Evolutionary conservation across 2,113 vertebrate genomes (phyloP).

Genomic region (Neolamprologus variostigma): DNA sequence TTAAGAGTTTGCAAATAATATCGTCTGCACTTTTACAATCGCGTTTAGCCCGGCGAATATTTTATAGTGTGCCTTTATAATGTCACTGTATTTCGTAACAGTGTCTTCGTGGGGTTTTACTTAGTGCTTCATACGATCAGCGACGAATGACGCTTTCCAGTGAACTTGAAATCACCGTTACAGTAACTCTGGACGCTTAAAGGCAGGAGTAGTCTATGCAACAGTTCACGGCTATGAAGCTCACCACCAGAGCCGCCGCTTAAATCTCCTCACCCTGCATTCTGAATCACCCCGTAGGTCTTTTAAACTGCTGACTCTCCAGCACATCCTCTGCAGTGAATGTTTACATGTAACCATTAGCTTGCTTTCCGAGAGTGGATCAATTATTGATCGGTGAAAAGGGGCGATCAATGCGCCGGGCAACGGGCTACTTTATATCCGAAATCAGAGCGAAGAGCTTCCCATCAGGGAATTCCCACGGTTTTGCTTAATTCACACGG

Average conservation of each 20-base stretch:
- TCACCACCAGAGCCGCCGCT: not conserved
- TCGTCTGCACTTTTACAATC: not conserved
- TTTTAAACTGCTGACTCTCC: conserved; percentile 28
- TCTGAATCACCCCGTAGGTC: not conserved
- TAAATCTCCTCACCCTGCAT: not conserved
- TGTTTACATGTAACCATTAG: conserved; percentile 40
- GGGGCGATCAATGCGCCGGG: conserved; percentile 1
- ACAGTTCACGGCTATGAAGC: conserved; percentile 21
- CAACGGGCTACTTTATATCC: not conserved
- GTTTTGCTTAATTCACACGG: not conserved
- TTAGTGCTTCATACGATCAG: not conserved
- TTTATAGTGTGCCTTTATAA: not conserved
- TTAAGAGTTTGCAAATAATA: not conserved
- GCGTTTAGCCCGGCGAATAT: not conserved
- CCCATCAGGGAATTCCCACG: not conserved
- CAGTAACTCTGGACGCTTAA: not conserved
- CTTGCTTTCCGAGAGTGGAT: not conserved
- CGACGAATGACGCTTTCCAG: not conserved
- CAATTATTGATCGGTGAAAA: conserved; percentile 28
- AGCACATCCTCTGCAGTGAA: conserved; percentile 14
- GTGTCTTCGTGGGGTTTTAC: not conserved
- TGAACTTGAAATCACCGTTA: not conserved
- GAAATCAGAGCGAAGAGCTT: not conserved
- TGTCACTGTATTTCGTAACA: not conserved
- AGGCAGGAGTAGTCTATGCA: not conserved